These are phyloP conservation scores for Kryphioiulus occultus DNA, from an alignment of 2,888 invertebrate species.

Conservation along the genomic window DNA sequence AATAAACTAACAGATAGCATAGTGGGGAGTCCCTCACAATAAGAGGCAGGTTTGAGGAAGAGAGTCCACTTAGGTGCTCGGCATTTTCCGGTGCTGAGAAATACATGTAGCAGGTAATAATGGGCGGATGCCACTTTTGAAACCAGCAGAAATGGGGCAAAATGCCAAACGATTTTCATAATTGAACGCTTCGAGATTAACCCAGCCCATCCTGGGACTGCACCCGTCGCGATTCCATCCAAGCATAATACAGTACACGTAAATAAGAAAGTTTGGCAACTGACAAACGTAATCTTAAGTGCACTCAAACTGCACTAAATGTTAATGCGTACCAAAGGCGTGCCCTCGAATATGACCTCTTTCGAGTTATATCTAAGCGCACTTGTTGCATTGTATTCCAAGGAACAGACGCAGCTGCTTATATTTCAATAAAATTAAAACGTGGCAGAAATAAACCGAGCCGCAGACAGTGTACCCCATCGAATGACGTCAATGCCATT, in stretches of 20 bases:
- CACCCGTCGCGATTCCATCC: not conserved
- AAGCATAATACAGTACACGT: too few relatives aligned
- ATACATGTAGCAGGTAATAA: not conserved
- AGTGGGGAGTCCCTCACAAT: too few relatives aligned
- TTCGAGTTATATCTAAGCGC: not conserved
- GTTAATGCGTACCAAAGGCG: constrained; percentile 32
- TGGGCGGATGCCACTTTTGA: not conserved
- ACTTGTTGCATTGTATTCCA: not conserved
- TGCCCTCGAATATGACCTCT: constrained; percentile 10
- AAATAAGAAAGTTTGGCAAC: not conserved
- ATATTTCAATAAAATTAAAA: not conserved
- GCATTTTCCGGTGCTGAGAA: not conserved
- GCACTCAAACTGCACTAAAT: not conserved
- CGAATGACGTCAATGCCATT: not conserved
- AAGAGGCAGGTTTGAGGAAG: not conserved
- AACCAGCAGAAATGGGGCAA: not conserved
- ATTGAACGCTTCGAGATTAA: not conserved
- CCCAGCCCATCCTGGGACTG: not conserved
- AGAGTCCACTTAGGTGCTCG: not conserved
- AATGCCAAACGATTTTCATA: not conserved
- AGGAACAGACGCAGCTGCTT: not conserved
- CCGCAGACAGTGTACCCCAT: not conserved
- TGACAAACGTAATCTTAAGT: not conserved
- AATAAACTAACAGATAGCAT: too few relatives aligned
- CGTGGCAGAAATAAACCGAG: too few relatives aligned